Evolutionary conservation across 2,797 vertebrate genomes (phyloP).

Genomic region (Notolabrus celidotus): DNA sequence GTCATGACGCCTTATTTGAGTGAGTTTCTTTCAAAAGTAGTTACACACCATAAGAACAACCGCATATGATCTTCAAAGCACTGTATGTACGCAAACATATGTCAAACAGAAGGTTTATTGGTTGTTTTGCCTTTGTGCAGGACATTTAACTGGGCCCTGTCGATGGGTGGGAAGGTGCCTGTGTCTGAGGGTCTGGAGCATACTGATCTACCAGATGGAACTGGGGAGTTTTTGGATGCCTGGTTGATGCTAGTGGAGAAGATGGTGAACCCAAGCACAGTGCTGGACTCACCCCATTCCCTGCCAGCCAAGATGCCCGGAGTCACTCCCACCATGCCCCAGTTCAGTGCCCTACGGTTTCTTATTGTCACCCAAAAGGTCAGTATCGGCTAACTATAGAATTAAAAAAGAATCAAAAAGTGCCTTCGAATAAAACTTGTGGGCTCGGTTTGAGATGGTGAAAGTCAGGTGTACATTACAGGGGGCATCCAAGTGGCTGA

Average conservation of each 20-base stretch:
- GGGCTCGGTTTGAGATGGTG: neutral
- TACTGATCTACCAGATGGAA: conserved; percentile 94
- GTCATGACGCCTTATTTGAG: conserved; percentile 97
- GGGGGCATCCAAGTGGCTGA: neutral
- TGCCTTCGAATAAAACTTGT: neutral
- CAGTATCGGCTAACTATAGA: conserved; percentile 32
- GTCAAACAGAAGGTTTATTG: conserved; percentile 6
- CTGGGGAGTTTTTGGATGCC: conserved; percentile 95
- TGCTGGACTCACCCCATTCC: conserved; percentile 95
- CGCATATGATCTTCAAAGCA: neutral
- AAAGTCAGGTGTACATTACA: neutral
- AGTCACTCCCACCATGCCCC: conserved; percentile 88
- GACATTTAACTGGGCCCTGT: conserved; percentile 97
- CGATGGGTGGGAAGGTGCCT: conserved; percentile 96
- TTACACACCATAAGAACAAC: neutral
- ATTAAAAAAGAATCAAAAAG: neutral
- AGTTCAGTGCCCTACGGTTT: conserved; percentile 95
- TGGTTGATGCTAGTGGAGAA: conserved; percentile 99
- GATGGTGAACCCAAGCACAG: conserved; percentile 98
- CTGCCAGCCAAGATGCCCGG: conserved; percentile 93
- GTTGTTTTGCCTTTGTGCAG: conserved; percentile 70
- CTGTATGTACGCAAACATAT: too few species aligned
- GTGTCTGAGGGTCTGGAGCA: conserved; percentile 95
- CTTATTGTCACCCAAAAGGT: conserved; percentile 98
- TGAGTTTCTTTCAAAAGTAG: conserved; percentile 76